Base-by-base conservation (phyloP, 1,140 invertebrate species). In the Drosophila watanabei region DNA sequence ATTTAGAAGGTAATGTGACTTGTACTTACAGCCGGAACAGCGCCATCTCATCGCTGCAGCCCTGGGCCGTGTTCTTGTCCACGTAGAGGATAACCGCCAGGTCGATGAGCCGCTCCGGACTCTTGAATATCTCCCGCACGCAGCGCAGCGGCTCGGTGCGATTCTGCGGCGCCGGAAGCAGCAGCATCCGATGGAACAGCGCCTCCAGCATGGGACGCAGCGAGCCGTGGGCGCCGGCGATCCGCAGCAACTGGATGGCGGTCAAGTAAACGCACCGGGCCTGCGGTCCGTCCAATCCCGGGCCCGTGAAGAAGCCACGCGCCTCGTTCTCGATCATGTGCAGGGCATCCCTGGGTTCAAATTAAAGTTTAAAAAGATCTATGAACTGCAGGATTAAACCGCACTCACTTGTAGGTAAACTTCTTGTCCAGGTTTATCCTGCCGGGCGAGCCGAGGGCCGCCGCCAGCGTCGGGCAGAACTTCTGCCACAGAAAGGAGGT, bases 401-500 rank as follows among this genome's bases (percentile, higher is more conserved):
- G 11, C 3, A 82, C 80, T 84, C 45, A 93, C 92, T 93, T 93
- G 72, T 93, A 93, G 20, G 93, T 93, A 28, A 93, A 93, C 72
- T 93, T 93, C 45, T 93, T 93, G 63, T 93, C 93, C 80, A 93
- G 64, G 59, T 93, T 93, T 11, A 93, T 85, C 77, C 94, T 92
- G 3, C 94, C 94, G 3, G 97, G 97, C 20, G 96, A 96, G 1
- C 98, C 98, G 2, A 99, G 94, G 60, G 98, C 96, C 0, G 97
- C 96, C 52, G 98, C 97, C 63, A 99, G 94, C 5, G 96, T 96
- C 0, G 98, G 98, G 88, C 97, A 98, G 79, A 99, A 96, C 81
- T 98, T 96, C 92, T 98, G 97, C 98, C 98, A 98, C 0, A 98
- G 93, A 80, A 97, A 97, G 5, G 97, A 97, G 11, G 96, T 97